Base-by-base conservation (phyloP, 2,113 vertebrate genomes). In the Tachuris rubrigastra region DNA sequence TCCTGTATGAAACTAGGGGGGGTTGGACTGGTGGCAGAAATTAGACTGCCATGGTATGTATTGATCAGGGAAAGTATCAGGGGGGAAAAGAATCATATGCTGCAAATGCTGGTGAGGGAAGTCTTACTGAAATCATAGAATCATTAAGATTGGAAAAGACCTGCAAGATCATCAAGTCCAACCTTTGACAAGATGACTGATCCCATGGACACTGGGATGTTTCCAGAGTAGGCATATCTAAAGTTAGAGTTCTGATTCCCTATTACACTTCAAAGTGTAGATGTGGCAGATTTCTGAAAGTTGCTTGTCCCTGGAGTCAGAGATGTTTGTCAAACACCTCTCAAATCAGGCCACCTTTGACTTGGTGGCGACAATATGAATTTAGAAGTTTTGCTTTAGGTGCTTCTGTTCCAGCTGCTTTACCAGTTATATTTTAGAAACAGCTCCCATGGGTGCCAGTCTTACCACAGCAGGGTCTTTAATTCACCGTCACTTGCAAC, bases 81-180 rank as follows among this genome's bases (percentile, higher is more conserved):
- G 5, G 16, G 12, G 4, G 3, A 5, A 16, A 78, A 18, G 5
- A 21, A 33, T 60, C 1, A 3, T 10, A 28, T 1, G 7, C 47
- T 89, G 15, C 28, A 73, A 50, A 52, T 56, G n/a, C 24, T 37
- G 3, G 3, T 35, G 59, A 59, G 42, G 42, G 21, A 53, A 49
- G 6, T 17, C 60, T 55, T 67, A 19, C 15, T 63, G 46, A 46
- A 56, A 24, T 25, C 3, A 6, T 3, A 23, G 25, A 28, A 69
- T 35, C 12, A 14, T 24, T 83, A 28, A 77, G 18, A 10, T 56
- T 0, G 1, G 47, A 50, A 69, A 84, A 84, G 18, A 56, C 25
- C 22, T 56, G 31, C 41, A 71, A 56, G 55, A 35, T 49, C 39
- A 42, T 44, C 49, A 23, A 71, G 42, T 12, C 41, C 49, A 77